These are phyloP conservation scores for Lutraria rhynchaena DNA, from an alignment of 1,140 invertebrate genomes.

Conservation along the genomic window DNA sequence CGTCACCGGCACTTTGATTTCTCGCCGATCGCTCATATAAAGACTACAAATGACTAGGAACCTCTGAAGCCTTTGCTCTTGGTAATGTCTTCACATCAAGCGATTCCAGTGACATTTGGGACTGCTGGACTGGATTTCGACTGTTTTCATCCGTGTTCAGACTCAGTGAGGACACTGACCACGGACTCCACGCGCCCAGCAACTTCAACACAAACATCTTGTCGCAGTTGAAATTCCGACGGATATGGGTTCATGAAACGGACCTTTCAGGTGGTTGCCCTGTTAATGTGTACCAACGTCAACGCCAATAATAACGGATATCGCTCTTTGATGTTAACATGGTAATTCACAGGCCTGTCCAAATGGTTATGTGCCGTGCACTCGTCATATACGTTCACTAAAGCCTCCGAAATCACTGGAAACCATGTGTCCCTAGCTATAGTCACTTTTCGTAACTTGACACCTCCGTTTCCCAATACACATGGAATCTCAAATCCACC, in stretches of 20 bases:
- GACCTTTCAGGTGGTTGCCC: no score
- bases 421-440: slow-evolving; percentile 10
- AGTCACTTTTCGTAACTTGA: neutral
- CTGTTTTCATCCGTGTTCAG: neutral
- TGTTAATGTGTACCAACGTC: no score
- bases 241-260: no score
- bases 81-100: no score
- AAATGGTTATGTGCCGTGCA: neutral
- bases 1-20: no score
- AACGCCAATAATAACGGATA: slow-evolving; percentile 21
- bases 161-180: no score
- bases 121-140: neutral
- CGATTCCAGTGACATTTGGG: neutral
- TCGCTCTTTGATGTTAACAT: slow-evolving; percentile 7
- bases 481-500: no score
- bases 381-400: slow-evolving; percentile 11
- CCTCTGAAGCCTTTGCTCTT: neutral
- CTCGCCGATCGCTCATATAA: neutral
- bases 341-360: neutral
- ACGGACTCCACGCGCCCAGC: no score
- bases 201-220: no score
- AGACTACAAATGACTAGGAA: neutral
- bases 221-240: no score
- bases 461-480: no score
- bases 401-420: neutral